Evolutionary conservation across 1,140 invertebrate genomes (phyloP).

Genomic region (Drosophila lacertosa): DNA sequence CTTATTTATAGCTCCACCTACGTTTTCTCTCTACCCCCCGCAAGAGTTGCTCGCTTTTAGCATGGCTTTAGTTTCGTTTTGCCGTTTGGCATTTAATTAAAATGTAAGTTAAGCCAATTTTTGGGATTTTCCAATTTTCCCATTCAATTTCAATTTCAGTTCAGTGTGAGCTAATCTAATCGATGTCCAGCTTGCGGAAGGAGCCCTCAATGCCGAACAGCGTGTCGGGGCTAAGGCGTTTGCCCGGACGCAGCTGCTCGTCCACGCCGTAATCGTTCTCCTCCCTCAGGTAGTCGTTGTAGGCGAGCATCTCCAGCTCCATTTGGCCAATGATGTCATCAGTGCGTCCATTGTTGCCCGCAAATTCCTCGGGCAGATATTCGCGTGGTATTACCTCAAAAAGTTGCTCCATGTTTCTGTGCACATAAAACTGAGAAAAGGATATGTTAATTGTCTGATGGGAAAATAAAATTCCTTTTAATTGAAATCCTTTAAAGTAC

Average conservation of each 20-base stretch:
- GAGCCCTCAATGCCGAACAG: constrained; percentile 86
- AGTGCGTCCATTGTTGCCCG: constrained; percentile 84
- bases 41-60: neutral
- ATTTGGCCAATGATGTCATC: constrained; percentile 84
- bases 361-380: constrained; percentile 86
- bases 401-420: constrained; percentile 84
- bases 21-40: too few species aligned
- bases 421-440: constrained; percentile 83
- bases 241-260: constrained; percentile 85
- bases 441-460: neutral
- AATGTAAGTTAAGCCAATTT: constrained; percentile 31
- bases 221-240: constrained; percentile 84
- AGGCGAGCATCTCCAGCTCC: constrained; percentile 84
- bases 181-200: constrained; percentile 84
- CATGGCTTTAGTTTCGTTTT: too few species aligned
- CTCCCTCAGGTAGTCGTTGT: constrained; percentile 84
- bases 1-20: too few species aligned
- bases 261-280: constrained; percentile 85
- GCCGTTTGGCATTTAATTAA: constrained; percentile 27
- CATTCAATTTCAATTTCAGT: constrained; percentile 25
- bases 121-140: neutral
- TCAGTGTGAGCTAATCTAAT: constrained; percentile 49
- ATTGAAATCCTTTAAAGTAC: too few species aligned
- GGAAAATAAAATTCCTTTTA: neutral
- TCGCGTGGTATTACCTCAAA: constrained; percentile 84